Conservation (phyloP, 2,113 vertebrate genomes). For the Ciconia stormi region DNA sequence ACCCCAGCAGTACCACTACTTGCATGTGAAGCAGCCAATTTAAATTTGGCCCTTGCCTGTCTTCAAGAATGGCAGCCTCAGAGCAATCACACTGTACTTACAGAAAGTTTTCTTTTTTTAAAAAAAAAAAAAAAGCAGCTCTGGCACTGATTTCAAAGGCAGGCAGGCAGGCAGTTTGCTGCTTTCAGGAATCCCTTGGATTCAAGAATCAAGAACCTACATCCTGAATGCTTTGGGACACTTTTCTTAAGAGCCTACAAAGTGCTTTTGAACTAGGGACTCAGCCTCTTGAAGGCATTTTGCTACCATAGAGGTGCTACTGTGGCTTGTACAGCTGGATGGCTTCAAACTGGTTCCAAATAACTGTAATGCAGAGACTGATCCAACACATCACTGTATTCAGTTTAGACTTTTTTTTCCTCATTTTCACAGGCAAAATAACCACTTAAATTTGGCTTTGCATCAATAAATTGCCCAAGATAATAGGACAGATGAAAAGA, state of each 20-base stretch:
- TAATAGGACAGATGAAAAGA: conserved; percentile 43
- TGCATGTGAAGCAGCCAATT: neutral
- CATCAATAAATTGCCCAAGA: conserved; percentile 32
- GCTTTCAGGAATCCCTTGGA: neutral
- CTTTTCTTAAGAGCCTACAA: neutral
- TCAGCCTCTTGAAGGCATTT: neutral
- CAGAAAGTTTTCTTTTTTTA: neutral
- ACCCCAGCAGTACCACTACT: neutral
- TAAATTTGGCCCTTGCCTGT: neutral
- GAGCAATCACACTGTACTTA: neutral
- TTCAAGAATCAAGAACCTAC: neutral
- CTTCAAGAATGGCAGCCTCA: neutral
- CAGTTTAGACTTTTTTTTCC: neutral
- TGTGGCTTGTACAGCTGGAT: neutral
- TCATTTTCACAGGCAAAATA: conserved; percentile 19
- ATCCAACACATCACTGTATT: neutral
- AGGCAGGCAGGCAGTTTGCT: neutral
- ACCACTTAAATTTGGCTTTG: conserved; percentile 26
- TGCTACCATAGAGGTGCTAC: neutral
- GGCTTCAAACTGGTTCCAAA: neutral
- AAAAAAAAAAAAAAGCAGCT: neutral
- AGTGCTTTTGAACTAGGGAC: neutral
- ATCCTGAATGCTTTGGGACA: neutral
- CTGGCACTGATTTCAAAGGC: neutral
- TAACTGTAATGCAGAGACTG: neutral